Conservation (phyloP, 2,113 vertebrate genomes). For the Hemibagrus wyckioides region DNA sequence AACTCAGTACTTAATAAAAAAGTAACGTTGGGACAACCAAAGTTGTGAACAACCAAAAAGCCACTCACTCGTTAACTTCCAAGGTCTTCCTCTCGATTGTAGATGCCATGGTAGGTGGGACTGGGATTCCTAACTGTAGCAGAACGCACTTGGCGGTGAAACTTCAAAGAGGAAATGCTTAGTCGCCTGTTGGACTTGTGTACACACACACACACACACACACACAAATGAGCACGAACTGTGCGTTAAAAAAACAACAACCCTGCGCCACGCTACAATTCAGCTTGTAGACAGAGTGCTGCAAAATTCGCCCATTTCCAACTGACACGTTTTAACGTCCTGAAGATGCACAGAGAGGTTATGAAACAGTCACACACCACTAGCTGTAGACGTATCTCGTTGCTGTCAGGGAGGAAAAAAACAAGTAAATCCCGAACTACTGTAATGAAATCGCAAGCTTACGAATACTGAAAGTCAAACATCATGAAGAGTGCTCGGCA, state of each 20-base stretch:
- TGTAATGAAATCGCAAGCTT: not conserved
- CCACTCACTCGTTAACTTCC: conserved; percentile 29
- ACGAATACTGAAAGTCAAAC: not conserved
- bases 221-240: not conserved
- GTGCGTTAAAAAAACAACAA: not conserved
- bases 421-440: too few relatives aligned
- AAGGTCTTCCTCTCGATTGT: conserved; percentile 29
- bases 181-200: not conserved
- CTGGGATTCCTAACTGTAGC: not conserved
- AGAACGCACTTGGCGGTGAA: not conserved
- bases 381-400: not conserved
- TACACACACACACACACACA: not conserved
- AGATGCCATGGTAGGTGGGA: conserved; percentile 4
- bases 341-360: not conserved
- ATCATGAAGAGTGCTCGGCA: not conserved
- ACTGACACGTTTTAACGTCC: not conserved
- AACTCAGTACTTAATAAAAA: not conserved
- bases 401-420: not conserved
- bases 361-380: too few relatives aligned
- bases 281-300: not conserved
- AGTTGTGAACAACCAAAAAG: conserved; percentile 34
- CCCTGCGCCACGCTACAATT: not conserved
- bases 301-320: not conserved
- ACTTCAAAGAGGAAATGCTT: not conserved
- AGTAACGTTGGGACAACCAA: not conserved